These are phyloP conservation scores for Chionoecetes opilio DNA, from an alignment of 1,140 invertebrate species.

Conservation along the genomic window DNA sequence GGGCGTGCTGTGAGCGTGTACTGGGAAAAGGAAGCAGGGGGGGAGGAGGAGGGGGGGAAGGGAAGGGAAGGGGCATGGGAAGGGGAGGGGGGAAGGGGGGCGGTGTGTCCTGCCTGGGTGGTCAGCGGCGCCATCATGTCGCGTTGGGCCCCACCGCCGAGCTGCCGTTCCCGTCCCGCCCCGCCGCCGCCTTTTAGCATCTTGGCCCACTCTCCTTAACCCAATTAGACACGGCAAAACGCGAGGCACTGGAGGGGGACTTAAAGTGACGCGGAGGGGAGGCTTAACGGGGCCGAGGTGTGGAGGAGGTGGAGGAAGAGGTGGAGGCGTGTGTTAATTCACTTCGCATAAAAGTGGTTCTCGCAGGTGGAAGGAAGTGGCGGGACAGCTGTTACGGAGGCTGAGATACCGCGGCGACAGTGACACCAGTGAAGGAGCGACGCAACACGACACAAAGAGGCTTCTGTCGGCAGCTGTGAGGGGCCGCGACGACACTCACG, in stretches of 20 bases:
- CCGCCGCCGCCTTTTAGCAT: background rate
- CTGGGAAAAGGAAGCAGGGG: background rate
- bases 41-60: background rate
- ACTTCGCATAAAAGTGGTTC: background rate
- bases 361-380: background rate
- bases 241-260: background rate
- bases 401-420: background rate
- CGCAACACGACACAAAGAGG: background rate
- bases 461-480: slow-evolving; percentile 14
- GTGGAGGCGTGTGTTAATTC: background rate
- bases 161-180: background rate
- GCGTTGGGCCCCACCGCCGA: background rate
- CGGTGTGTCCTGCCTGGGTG: background rate
- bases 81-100: background rate
- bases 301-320: background rate
- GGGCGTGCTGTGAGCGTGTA: slow-evolving; percentile 9
- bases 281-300: background rate
- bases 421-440: background rate
- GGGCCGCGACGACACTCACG: background rate
- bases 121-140: slow-evolving; percentile 4
- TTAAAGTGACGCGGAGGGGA: background rate
- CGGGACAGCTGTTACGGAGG: background rate
- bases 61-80: background rate
- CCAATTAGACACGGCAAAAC: slow-evolving; percentile 16
- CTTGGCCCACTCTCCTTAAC: background rate